Conservation (phyloP, 2,888 invertebrate genomes). For the Scaptomyza reducta region DNA sequence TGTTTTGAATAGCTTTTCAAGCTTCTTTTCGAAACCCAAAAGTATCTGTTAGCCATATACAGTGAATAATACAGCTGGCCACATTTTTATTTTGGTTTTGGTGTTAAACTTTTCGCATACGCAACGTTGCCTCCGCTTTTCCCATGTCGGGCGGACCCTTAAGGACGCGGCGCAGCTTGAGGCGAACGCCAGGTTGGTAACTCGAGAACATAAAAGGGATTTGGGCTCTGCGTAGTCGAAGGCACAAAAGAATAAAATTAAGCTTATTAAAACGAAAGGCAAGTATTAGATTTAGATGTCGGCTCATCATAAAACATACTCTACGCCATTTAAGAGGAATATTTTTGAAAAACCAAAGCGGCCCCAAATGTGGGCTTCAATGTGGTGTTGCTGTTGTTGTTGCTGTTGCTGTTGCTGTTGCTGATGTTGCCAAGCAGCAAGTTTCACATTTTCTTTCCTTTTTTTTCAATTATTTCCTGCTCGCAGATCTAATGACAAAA, state of each 20-base stretch:
- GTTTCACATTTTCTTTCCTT: background rate
- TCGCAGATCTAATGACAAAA: conserved; percentile 40
- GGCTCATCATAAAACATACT: conserved; percentile 19
- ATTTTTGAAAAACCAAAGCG: conserved; percentile 22
- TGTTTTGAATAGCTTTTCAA: background rate
- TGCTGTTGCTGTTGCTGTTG: conserved; percentile 1
- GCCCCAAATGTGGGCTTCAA: conserved; percentile 14
- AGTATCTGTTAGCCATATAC: conserved; percentile 40
- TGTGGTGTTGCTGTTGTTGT: conserved; percentile 16
- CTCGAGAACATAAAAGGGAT: conserved; percentile 68
- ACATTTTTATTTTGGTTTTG: conserved; percentile 23
- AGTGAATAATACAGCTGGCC: conserved; percentile 19
- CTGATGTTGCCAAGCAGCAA: conserved; percentile 23
- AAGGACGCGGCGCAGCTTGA: conserved; percentile 43
- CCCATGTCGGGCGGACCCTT: conserved; percentile 22
- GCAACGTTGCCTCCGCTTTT: conserved; percentile 35
- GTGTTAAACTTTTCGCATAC: conserved; percentile 61
- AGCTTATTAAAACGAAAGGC: conserved; percentile 56
- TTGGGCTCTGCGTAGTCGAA: conserved; percentile 21
- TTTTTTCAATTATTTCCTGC: conserved; percentile 36
- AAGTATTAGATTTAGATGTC: conserved; percentile 44
- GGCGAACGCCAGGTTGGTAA: conserved; percentile 61
- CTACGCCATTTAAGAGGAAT: conserved; percentile 5
- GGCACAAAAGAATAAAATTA: conserved; percentile 55
- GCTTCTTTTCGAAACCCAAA: conserved; percentile 4